A percentile compares a stretch with the other conserved stretches of the same genome.
phyloP scores from a whole-genome alignment of 2,888 invertebrate genomes.

The Phengaris arion region DNA sequence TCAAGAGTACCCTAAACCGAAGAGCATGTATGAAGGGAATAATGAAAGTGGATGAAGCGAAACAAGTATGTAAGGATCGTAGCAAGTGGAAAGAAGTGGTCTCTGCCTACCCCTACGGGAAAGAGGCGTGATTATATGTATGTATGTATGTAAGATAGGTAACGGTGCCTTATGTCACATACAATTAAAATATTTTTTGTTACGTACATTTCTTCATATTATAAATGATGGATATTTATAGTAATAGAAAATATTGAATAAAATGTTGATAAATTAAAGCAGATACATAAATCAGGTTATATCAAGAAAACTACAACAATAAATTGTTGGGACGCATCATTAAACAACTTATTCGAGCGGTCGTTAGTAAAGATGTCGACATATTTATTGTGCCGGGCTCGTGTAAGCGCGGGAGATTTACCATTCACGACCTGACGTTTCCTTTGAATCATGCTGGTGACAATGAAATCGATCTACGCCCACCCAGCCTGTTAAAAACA shows the following conservation, averaged over 20 bases:
- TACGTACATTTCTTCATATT: too few relatives aligned
- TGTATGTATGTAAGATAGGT: too few relatives aligned
- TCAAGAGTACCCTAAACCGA: too few relatives aligned
- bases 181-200: too few relatives aligned
- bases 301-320: constrained; percentile 24
- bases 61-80: too few relatives aligned
- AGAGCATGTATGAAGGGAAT: too few relatives aligned
- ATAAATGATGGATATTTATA: too few relatives aligned
- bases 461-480: constrained; percentile 50
- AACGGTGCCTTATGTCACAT: too few relatives aligned
- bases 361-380: constrained; percentile 31
- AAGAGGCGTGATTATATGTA: too few relatives aligned
- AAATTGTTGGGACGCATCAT: constrained; percentile 28
- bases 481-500: constrained; percentile 54
- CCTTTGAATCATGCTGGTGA: constrained; percentile 47
- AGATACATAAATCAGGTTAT: constrained; percentile 16
- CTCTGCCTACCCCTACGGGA: too few relatives aligned
- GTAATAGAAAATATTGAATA: not conserved
- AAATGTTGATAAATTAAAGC: not conserved
- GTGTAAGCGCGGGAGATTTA: constrained; percentile 39
- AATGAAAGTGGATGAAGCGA: too few relatives aligned
- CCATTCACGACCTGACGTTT: constrained; percentile 43
- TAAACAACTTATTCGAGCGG: constrained; percentile 31
- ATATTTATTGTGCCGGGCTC: constrained; percentile 36
- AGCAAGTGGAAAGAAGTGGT: too few relatives aligned